phyloP scores from a whole-genome alignment of 2,113 vertebrate genomes.

The Centropus bengalensis region DNA sequence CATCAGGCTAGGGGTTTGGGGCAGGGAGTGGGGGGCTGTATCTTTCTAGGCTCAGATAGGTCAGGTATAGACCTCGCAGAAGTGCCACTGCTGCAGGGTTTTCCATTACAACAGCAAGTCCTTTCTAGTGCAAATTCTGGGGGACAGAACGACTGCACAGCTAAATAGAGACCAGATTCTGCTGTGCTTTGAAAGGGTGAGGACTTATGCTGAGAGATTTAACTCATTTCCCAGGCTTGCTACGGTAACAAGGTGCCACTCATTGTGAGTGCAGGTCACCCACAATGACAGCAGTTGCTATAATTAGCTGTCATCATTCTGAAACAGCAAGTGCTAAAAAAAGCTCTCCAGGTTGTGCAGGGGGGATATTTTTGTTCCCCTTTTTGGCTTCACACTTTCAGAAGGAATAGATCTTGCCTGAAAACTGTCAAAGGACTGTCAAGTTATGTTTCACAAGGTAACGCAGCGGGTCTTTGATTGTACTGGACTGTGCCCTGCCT shows the following conservation, averaged over 20 bases:
- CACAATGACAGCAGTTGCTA: not conserved
- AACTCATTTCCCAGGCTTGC: not conserved
- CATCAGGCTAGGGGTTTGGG: not conserved
- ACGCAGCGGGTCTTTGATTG: not conserved
- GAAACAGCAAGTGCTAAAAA: constrained; percentile 6
- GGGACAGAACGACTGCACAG: not conserved
- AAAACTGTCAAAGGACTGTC: not conserved
- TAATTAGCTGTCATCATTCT: constrained; percentile 51
- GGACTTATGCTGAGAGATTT: not conserved
- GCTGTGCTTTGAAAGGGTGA: rapidly evolving
- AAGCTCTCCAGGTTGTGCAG: not conserved
- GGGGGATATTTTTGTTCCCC: not conserved
- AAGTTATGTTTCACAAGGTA: not conserved
- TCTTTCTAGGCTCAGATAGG: not conserved
- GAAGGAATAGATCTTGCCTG: not conserved
- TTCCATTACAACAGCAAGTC: not conserved
- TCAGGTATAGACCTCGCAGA: not conserved
- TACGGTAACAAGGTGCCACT: not conserved
- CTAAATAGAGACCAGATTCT: not conserved
- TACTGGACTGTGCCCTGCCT: not conserved
- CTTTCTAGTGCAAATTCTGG: not conserved
- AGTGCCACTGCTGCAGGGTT: not conserved
- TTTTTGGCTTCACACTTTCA: not conserved
- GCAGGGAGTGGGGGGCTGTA: not conserved
- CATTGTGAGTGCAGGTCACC: not conserved